phyloP scores from a whole-genome alignment of 2,113 vertebrate species.

The Candoia aspera region DNA sequence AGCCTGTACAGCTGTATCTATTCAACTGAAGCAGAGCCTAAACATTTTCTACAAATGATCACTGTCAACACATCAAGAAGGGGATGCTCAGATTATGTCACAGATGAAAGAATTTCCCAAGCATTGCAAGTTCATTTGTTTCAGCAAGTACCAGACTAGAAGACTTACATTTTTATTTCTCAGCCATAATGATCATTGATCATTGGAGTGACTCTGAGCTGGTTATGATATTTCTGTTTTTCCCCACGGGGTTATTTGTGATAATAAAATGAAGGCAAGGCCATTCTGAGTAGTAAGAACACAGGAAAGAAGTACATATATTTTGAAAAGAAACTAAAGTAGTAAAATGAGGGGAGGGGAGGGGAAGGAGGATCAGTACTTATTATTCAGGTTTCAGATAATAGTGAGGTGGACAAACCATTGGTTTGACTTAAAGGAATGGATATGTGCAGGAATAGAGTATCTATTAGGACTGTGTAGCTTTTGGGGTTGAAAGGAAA shows the following conservation, averaged over 20 bases:
- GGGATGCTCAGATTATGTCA: not conserved
- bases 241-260: not conserved
- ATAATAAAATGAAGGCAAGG: not conserved
- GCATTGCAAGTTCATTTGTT: not conserved
- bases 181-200: not conserved
- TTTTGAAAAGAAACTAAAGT: no score
- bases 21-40: not conserved
- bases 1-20: not conserved
- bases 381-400: no score
- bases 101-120: slow-evolving; percentile 2
- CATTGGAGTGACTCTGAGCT: not conserved
- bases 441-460: no score
- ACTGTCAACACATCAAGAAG: slow-evolving; percentile 7
- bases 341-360: no score
- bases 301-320: no score
- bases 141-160: not conserved
- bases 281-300: no score
- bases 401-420: no score
- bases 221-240: not conserved
- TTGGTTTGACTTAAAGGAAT: no score
- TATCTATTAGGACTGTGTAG: no score
- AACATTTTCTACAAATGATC: slow-evolving; percentile 11
- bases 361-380: no score
- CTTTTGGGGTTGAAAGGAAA: no score
- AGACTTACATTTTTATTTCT: not conserved